phyloP scores from a whole-genome alignment of 2,888 invertebrate species.

The Ypsolopha sequella region DNA sequence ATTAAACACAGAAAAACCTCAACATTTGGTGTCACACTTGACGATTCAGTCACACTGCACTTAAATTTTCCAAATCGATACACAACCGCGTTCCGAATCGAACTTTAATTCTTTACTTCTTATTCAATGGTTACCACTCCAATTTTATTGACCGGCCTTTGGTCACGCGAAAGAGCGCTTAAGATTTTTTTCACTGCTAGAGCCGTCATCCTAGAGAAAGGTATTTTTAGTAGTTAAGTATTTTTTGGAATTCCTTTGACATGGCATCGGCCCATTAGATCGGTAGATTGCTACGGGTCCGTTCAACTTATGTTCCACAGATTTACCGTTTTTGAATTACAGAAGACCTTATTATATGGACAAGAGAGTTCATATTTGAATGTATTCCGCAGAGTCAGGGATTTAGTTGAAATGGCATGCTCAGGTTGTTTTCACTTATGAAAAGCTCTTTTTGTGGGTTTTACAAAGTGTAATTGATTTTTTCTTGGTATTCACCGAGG shows the following conservation, averaged over 20 bases:
- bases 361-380: too few relatives aligned
- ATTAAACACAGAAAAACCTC: background rate
- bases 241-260: constrained; percentile 59
- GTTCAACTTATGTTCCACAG: constrained; percentile 9
- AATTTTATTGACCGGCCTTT: constrained; percentile 47
- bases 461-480: too few relatives aligned
- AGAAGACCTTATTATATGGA: too few relatives aligned
- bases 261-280: constrained; percentile 63
- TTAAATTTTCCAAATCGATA: background rate
- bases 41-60: background rate
- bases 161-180: constrained; percentile 59
- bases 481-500: too few relatives aligned
- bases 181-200: constrained; percentile 41
- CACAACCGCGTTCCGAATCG: background rate
- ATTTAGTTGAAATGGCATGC: too few relatives aligned
- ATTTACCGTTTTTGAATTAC: too few relatives aligned
- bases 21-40: background rate
- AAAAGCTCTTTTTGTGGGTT: too few relatives aligned
- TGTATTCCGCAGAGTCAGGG: too few relatives aligned
- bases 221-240: constrained; percentile 28
- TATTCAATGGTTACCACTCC: constrained; percentile 9
- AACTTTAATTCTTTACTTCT: constrained; percentile 1
- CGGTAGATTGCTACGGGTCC: constrained; percentile 47
- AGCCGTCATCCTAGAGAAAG: constrained; percentile 26
- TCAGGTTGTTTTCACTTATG: too few relatives aligned